Evolutionary conservation across 2,888 invertebrate species (phyloP), one percentile per base, ranked within the genome.

Genomic region (Heliconius ethilla): DNA sequence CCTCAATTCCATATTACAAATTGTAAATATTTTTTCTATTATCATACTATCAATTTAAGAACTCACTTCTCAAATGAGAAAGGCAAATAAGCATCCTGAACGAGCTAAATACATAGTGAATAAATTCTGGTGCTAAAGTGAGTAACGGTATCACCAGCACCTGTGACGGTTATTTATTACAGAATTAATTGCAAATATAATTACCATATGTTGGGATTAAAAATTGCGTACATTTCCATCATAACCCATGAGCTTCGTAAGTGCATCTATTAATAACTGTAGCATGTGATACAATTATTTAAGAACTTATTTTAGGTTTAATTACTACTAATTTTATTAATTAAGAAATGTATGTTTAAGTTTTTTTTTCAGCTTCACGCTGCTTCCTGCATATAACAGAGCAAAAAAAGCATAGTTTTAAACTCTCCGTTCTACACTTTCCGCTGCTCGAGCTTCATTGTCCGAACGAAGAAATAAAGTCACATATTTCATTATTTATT

Each of bases 131-230:
- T 18, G n/a, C 73, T 67, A 76, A 76, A 65, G 62, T 70, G 74
- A 66, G 69, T 45, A 69, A 67, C 75, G 72, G 37, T 76, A 76
- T 77, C 75, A 69, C 66, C 74, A 75, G 70, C 78, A 76, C 75
- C 80, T 80, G 78, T 29, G 69, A 62, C 78, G 29, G 66, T 75
- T 80, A 80, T 80, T 80, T 80, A 78, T 80, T 70, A 74, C 74
- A 74, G 74, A 75, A 80, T 80, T 78, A 76, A 78, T 80, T 51
- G 51, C 59, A 69, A 70, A 74, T 77, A 74, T 59, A 45, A 77
- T 73, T 67, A 75, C 74, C 70, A 40, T 66, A 33, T 75, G 37
- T 51, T 63, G 63, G 22, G 67, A 73, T 62, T 66, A 73, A 66
- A 67, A 33, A 65, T 72, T 29, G 27, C 33, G 29, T 62, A 29